phyloP scores from a whole-genome alignment of 2,888 invertebrate species.

The Dascillus cervinus region DNA sequence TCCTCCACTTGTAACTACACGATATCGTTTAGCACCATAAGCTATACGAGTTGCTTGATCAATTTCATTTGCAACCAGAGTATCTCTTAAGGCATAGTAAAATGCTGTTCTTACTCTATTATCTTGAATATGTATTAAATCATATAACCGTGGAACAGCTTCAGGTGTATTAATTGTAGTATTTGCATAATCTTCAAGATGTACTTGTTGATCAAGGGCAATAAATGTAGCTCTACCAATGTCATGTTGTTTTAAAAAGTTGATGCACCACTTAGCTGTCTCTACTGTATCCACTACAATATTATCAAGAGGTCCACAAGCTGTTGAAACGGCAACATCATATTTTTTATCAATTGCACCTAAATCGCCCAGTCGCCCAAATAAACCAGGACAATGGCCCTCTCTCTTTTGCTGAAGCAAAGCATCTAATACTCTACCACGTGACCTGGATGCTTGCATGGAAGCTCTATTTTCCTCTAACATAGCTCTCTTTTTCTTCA shows the following conservation, averaged over 20 bases:
- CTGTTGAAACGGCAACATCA: conserved; percentile 93
- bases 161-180: conserved; percentile 61
- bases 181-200: conserved; percentile 44
- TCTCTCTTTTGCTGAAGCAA: conserved; percentile 74
- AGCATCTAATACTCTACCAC: conserved; percentile 64
- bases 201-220: conserved; percentile 76
- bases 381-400: conserved; percentile 76
- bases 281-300: conserved; percentile 85
- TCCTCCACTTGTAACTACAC: conserved; percentile 84
- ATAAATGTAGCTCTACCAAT: conserved; percentile 84
- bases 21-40: conserved; percentile 63
- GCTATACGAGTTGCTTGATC: conserved; percentile 87
- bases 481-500: conserved; percentile 45
- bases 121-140: conserved; percentile 77
- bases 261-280: conserved; percentile 79
- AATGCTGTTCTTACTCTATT: conserved; percentile 75
- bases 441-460: conserved; percentile 62
- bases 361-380: conserved; percentile 89
- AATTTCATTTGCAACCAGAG: conserved; percentile 78
- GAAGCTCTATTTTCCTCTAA: conserved; percentile 65
- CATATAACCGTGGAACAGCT: conserved; percentile 82
- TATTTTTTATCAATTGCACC: conserved; percentile 89
- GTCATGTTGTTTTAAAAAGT: conserved; percentile 66
- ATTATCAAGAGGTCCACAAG: conserved; percentile 82
- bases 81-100: conserved; percentile 81